phyloP scores from a whole-genome alignment of 2,113 vertebrate species.

The Pedetes capensis region DNA sequence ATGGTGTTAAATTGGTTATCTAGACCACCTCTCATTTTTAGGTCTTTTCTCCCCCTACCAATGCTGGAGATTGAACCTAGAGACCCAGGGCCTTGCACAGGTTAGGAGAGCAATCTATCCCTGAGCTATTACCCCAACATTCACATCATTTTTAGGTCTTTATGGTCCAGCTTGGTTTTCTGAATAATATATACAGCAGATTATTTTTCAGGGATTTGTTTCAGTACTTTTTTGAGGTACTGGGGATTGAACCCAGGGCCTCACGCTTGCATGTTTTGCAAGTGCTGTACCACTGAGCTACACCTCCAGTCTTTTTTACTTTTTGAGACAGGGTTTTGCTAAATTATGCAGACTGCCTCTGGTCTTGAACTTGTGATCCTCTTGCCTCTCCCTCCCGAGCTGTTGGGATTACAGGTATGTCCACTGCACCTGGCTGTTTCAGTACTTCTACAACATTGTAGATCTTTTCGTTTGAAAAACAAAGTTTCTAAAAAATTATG shows the following conservation, averaged over 20 bases:
- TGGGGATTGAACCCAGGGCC: too few relatives aligned
- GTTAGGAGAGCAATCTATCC: neutral
- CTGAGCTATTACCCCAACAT: neutral
- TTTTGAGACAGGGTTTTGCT: too few relatives aligned
- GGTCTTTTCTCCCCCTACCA: neutral
- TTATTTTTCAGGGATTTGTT: constrained; percentile 35
- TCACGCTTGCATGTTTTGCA: too few relatives aligned
- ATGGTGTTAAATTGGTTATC: constrained; percentile 2
- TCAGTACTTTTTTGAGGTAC: constrained; percentile 30
- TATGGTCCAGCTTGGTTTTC: neutral
- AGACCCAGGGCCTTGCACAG: neutral
- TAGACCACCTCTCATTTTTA: neutral
- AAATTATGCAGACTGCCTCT: too few relatives aligned
- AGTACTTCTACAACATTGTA: neutral
- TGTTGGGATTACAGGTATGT: too few relatives aligned
- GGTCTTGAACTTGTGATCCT: too few relatives aligned
- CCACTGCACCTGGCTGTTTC: too few relatives aligned
- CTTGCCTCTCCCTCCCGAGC: too few relatives aligned
- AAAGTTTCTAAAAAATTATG: constrained; percentile 28
- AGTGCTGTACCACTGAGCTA: too few relatives aligned
- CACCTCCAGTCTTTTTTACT: too few relatives aligned
- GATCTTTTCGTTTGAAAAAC: neutral
- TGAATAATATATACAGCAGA: neutral
- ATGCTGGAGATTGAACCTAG: too few relatives aligned
- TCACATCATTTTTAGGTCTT: constrained; percentile 23